Conservation (phyloP, 2,113 vertebrate species). For the Channa maculata region DNA sequence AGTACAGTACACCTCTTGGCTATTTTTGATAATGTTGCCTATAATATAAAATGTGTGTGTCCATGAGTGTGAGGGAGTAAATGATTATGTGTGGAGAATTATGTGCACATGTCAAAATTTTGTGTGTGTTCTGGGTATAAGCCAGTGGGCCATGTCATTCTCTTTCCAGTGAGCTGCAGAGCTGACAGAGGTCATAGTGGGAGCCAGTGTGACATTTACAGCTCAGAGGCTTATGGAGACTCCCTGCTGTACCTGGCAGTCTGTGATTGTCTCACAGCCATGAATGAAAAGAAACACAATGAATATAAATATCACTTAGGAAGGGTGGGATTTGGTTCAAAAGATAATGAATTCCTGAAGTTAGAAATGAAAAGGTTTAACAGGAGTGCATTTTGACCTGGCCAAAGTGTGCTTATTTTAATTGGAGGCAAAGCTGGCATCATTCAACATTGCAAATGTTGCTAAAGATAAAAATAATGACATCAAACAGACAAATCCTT, state of each 20-base stretch:
- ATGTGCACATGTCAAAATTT: background rate
- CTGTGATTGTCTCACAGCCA: slow-evolving; percentile 60
- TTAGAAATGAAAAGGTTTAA: slow-evolving; percentile 7
- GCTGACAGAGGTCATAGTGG: slow-evolving; percentile 59
- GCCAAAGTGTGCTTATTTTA: slow-evolving; percentile 5
- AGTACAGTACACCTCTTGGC: background rate
- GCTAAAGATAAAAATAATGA: background rate
- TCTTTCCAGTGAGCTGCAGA: slow-evolving; percentile 36
- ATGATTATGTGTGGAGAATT: background rate
- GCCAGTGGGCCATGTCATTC: slow-evolving; percentile 41
- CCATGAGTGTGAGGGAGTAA: background rate
- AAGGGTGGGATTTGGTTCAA: slow-evolving; percentile 13
- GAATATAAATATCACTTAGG: slow-evolving; percentile 4
- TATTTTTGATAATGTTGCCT: no score
- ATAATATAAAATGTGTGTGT: background rate
- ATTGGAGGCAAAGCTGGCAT: background rate
- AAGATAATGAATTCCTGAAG: slow-evolving; percentile 10
- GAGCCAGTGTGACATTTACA: slow-evolving; percentile 68
- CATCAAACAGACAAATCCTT: background rate
- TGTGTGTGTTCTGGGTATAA: slow-evolving; percentile 23
- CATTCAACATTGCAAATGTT: background rate
- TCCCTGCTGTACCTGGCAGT: slow-evolving; percentile 51
- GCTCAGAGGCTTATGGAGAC: slow-evolving; percentile 55
- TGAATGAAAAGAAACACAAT: slow-evolving; percentile 24
- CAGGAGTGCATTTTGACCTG: slow-evolving; percentile 6